Percentiles rank a stretch among this genome's conserved stretches.
Evolutionary conservation across 23 tunicate species (phyloP).

Genomic region (Oikopleura vanhoeffeni): DNA sequence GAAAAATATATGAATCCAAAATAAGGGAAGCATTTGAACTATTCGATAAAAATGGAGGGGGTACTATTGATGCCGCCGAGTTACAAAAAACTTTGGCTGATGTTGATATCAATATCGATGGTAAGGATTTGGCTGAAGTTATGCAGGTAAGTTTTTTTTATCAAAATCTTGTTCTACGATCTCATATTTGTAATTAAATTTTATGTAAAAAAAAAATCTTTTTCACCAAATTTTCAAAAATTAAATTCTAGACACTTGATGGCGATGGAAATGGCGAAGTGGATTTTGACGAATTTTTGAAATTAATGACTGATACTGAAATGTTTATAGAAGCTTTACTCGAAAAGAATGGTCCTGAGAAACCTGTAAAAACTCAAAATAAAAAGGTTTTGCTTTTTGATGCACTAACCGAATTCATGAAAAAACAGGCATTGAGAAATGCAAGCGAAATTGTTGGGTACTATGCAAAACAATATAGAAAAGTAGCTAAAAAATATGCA

Average conservation of each 20-base stretch:
- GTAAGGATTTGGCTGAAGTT: slow-evolving; percentile 30
- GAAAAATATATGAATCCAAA: too few species aligned
- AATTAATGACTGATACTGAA: slow-evolving; percentile 44
- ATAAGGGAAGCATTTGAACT: slow-evolving; percentile 45
- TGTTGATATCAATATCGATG: slow-evolving; percentile 29
- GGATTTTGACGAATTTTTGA: slow-evolving; percentile 45
- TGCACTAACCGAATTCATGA: slow-evolving; percentile 52
- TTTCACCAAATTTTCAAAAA: too few species aligned
- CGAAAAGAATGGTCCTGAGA: neutral
- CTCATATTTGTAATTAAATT: neutral
- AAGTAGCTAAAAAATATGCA: slow-evolving; percentile 29
- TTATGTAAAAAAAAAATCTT: neutral
- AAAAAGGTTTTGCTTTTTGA: slow-evolving; percentile 26
- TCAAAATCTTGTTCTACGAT: slow-evolving; percentile 21
- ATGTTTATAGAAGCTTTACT: slow-evolving; percentile 49
- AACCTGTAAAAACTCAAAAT: too few species aligned
- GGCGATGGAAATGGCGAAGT: slow-evolving; percentile 39
- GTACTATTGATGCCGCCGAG: slow-evolving; percentile 40
- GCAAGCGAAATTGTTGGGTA: slow-evolving; percentile 56
- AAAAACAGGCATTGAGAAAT: slow-evolving; percentile 43
- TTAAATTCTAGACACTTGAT: neutral
- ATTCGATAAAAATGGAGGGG: slow-evolving; percentile 58
- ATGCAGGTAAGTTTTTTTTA: slow-evolving; percentile 34
- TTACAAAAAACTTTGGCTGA: slow-evolving; percentile 34
- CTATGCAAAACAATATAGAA: slow-evolving; percentile 38